Evolutionary conservation across 2,888 invertebrate species (phyloP).

Genomic region (Drosophila austrosaltans): DNA sequence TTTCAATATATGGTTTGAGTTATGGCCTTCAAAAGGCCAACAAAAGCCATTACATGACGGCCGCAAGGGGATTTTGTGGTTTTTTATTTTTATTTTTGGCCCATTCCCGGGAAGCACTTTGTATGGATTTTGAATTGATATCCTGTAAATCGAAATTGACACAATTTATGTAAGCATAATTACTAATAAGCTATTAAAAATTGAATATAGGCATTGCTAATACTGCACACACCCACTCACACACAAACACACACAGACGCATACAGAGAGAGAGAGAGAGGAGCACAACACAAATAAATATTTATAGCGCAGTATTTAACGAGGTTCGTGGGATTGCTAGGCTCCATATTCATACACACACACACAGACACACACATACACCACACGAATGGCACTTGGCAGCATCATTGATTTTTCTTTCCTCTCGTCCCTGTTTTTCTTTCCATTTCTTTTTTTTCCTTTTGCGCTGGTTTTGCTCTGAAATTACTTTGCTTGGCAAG

Average conservation of each 20-base stretch:
- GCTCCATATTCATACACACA: constrained; percentile 18
- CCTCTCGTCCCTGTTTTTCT: neutral
- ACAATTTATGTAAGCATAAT: constrained; percentile 13
- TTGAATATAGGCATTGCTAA: constrained; percentile 7
- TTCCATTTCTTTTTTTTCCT: constrained; percentile 10
- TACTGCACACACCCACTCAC: neutral
- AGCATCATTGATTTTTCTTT: constrained; percentile 76
- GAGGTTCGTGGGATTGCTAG: constrained; percentile 17
- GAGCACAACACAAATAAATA: constrained; percentile 27
- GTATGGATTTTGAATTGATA: neutral
- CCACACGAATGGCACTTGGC: constrained; percentile 54
- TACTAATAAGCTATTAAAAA: constrained; percentile 16
- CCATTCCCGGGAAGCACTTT: neutral
- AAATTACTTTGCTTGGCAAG: constrained; percentile 55
- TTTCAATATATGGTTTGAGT: too few relatives aligned
- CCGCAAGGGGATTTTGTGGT: neutral
- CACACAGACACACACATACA: constrained; percentile 16
- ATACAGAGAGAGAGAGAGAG: neutral
- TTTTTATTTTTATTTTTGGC: too few relatives aligned
- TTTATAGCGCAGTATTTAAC: constrained; percentile 24
- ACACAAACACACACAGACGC: neutral
- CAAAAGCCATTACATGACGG: neutral
- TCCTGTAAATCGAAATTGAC: constrained; percentile 4
- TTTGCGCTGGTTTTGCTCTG: constrained; percentile 23
- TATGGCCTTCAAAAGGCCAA: too few relatives aligned